Conservation (phyloP, 2,797 vertebrate species). For the Sus cebifrons region DNA sequence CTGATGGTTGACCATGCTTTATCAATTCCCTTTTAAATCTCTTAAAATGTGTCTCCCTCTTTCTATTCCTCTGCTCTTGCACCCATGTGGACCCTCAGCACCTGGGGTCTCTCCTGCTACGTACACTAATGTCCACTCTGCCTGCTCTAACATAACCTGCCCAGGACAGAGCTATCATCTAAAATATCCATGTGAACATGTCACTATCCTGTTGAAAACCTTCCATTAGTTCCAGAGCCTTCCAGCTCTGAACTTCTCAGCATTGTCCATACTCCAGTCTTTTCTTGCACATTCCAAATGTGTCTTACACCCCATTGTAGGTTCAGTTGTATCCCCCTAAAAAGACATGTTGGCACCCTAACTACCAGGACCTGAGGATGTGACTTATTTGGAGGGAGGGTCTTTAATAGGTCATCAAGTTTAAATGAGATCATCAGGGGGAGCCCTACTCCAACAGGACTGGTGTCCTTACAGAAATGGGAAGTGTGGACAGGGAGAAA, state of each 20-base stretch:
- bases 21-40: neutral
- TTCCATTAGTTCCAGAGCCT: neutral
- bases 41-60: neutral
- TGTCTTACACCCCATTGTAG: neutral
- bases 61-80: neutral
- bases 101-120: neutral
- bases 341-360: neutral
- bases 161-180: neutral
- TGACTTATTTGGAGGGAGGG: neutral
- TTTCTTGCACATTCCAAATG: neutral
- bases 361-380: neutral
- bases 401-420: neutral
- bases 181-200: no score
- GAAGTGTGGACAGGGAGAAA: no score
- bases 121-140: neutral
- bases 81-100: neutral
- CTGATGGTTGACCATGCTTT: no score
- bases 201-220: neutral
- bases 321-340: neutral
- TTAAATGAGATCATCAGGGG: neutral
- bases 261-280: neutral
- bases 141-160: neutral
- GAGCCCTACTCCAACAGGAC: no score
- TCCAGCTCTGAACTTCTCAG: neutral
- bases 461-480: neutral